These are phyloP conservation scores for Abrostola triplasia DNA, from an alignment of 2,888 invertebrate species.

Conservation along the genomic window DNA sequence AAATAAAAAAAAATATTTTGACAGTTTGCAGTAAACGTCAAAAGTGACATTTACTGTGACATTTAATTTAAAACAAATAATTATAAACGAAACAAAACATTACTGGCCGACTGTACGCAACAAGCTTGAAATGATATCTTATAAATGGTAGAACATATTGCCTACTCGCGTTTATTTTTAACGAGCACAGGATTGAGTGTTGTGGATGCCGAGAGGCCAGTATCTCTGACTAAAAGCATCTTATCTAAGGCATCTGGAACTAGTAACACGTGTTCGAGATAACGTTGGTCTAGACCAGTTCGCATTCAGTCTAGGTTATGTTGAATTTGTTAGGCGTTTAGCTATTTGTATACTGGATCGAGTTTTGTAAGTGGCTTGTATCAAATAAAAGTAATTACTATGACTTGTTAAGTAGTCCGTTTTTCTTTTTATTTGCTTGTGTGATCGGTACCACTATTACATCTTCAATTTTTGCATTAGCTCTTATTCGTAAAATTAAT, in stretches of 20 bases:
- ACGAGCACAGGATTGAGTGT: slow-evolving; percentile 43
- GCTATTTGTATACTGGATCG: slow-evolving; percentile 6
- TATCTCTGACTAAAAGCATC: slow-evolving; percentile 57
- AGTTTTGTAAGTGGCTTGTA: background rate
- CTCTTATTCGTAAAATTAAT: too few relatives aligned
- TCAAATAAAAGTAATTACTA: background rate
- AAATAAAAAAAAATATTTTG: too few relatives aligned
- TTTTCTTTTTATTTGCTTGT: too few relatives aligned
- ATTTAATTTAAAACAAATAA: too few relatives aligned
- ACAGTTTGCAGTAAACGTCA: too few relatives aligned
- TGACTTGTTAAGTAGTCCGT: background rate
- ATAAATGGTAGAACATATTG: slow-evolving; percentile 1
- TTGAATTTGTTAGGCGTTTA: slow-evolving; percentile 26
- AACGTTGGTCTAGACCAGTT: slow-evolving; percentile 49
- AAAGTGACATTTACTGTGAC: too few relatives aligned
- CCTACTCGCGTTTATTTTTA: slow-evolving; percentile 50
- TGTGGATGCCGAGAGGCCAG: slow-evolving; percentile 45
- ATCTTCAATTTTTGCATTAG: too few relatives aligned
- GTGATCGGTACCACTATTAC: too few relatives aligned
- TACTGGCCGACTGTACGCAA: background rate
- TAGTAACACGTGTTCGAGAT: slow-evolving; percentile 59
- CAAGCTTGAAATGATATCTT: background rate
- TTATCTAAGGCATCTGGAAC: slow-evolving; percentile 61
- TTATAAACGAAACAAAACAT: too few relatives aligned
- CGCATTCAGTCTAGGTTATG: slow-evolving; percentile 28